Evolutionary conservation across 1,140 invertebrate genomes (phyloP).

Genomic region (Hetaerina americana): DNA sequence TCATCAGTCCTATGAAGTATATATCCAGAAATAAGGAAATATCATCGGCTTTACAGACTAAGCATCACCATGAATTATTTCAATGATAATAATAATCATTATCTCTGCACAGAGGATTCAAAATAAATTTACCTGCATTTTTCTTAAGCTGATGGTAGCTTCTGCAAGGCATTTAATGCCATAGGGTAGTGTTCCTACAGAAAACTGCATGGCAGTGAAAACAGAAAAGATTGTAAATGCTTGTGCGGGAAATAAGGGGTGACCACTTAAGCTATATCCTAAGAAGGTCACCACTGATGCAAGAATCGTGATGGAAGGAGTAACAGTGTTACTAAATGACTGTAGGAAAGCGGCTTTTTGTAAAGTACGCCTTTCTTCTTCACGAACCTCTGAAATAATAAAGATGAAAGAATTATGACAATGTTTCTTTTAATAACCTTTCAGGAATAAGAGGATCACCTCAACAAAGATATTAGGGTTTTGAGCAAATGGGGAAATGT

Average conservation of each 20-base stretch:
- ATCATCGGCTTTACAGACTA: too few species aligned
- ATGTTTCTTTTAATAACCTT: too few species aligned
- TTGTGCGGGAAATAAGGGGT: slow-evolving; percentile 16
- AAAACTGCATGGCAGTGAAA: slow-evolving; percentile 20
- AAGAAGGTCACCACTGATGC: slow-evolving; percentile 20
- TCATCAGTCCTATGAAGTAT: too few species aligned
- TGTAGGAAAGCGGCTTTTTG: slow-evolving; percentile 19
- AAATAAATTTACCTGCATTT: slow-evolving; percentile 16
- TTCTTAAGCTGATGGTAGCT: slow-evolving; percentile 17
- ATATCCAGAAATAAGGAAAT: too few species aligned
- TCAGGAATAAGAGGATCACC: too few species aligned
- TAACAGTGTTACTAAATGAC: slow-evolving; percentile 19
- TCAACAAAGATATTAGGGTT: too few species aligned
- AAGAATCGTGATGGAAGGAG: slow-evolving; percentile 22
- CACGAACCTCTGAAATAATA: slow-evolving; percentile 16
- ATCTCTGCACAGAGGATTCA: not conserved
- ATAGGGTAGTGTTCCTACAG: slow-evolving; percentile 20
- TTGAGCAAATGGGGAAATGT: too few species aligned
- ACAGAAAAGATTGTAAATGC: slow-evolving; percentile 21
- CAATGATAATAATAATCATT: not conserved
- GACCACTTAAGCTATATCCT: slow-evolving; percentile 18
- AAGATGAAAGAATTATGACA: too few species aligned
- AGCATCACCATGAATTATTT: too few species aligned
- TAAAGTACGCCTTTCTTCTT: slow-evolving; percentile 16
- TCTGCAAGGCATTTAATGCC: slow-evolving; percentile 19